Evolutionary conservation across 2,797 vertebrate species (phyloP), one percentile per base, ranked within the genome.

Genomic region (Coreius guichenoti): DNA sequence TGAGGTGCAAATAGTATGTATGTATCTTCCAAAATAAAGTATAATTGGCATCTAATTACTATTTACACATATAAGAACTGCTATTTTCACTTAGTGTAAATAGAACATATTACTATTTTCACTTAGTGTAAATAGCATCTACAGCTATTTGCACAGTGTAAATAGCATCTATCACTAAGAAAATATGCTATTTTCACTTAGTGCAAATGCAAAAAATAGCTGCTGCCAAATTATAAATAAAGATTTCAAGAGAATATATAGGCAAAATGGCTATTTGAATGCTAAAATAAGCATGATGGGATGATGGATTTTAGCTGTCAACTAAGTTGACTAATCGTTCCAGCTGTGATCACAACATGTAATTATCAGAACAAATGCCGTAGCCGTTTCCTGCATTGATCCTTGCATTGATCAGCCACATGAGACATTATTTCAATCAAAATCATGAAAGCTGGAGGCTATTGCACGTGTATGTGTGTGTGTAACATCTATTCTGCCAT

Each of bases 221-320:
- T 39, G 39, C 39, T 39, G 39, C 39, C 39, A 39, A 39, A 39
- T 39, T 39, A 39, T 36, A 5, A 36, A 36, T 36, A 36, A 36
- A 36, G 33, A 36, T 36, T 36, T 36, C 33, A 36, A 36, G 33
- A 5, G 33, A 39, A 39, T 39, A 45, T 58, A 78, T 19, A 58
- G 49, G 14, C 5, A 39, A 54, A 39, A 68, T 67, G 14, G 6
- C 19, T 16, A 80, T 70, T 70, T 31, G 33, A 68, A 39, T 19
- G 29, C 49, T 69, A 39, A 69, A 54, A 45, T 70, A 61, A 84
- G 72, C 75, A 84, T 72, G 83, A 58, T 23, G 36, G 49, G 49
- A 58, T 56, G 82, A 84, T 78, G 74, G 51, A 84, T 84, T 84
- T 70, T 17, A 61, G 26, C 75, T 72, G 51, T 72, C 83, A 72